Conservation (phyloP, 2,113 vertebrate species). For the Albula goreensis region DNA sequence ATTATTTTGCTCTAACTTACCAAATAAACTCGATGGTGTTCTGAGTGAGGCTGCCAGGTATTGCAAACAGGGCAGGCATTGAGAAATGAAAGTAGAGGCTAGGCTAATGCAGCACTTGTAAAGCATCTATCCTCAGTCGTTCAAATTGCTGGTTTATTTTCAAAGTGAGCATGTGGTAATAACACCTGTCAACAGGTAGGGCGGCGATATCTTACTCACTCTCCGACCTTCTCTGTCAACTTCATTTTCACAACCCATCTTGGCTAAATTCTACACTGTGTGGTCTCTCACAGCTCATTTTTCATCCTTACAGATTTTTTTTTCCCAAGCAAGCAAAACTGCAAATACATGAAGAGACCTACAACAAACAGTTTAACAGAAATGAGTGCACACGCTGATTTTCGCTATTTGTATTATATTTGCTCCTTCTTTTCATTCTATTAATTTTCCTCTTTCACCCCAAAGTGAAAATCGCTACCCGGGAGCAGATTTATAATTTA, state of each 20-base stretch:
- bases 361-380: background rate
- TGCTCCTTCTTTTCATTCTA: background rate
- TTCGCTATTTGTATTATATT: background rate
- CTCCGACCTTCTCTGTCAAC: background rate
- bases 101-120: background rate
- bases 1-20: background rate
- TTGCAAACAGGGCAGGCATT: background rate
- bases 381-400: background rate
- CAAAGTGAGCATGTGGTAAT: background rate
- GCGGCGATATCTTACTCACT: background rate
- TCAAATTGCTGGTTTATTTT: background rate
- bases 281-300: background rate
- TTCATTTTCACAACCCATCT: background rate
- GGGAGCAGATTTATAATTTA: background rate
- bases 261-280: background rate
- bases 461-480: background rate
- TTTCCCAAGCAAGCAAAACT: background rate
- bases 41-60: background rate
- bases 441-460: background rate
- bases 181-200: background rate
- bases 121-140: background rate
- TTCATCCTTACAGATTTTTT: background rate
- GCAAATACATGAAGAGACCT: background rate
- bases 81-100: background rate
- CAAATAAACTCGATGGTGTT: background rate